Evolutionary conservation across 2,888 invertebrate genomes (phyloP).

Genomic region (Anodontia alba): DNA sequence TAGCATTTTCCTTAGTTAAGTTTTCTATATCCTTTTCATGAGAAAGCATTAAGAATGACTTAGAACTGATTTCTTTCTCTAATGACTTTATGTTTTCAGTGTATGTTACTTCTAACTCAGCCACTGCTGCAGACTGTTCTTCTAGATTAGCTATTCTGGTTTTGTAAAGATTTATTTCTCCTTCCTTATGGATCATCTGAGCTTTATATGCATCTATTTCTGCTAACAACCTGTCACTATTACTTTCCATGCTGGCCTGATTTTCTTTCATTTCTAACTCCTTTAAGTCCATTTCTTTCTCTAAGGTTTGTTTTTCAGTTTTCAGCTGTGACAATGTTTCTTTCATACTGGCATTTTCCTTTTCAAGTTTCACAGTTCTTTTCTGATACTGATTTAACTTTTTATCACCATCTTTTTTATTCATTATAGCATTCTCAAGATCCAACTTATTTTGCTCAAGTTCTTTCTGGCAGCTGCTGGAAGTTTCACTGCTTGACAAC

Average conservation of each 20-base stretch:
- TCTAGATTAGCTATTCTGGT: conserved; percentile 32
- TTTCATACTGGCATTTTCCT: background rate
- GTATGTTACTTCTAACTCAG: conserved; percentile 38
- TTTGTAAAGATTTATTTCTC: conserved; percentile 33
- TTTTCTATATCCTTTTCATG: conserved; percentile 47
- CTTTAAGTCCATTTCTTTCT: conserved; percentile 11
- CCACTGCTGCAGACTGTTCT: conserved; percentile 14
- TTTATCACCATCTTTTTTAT: background rate
- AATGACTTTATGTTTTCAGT: conserved; percentile 34
- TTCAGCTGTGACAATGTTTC: background rate
- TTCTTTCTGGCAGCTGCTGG: conserved; percentile 24
- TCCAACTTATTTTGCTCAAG: conserved; percentile 9
- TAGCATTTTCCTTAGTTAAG: conserved; percentile 30
- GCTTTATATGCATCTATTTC: conserved; percentile 30
- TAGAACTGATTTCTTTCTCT: conserved; percentile 44
- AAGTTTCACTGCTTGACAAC: conserved; percentile 8
- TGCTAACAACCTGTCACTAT: conserved; percentile 12
- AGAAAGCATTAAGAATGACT: conserved; percentile 35
- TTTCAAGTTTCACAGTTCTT: background rate
- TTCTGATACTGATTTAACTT: background rate
- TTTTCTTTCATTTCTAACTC: conserved; percentile 14
- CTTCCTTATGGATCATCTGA: conserved; percentile 29
- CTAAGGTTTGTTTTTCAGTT: conserved; percentile 21
- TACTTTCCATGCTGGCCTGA: conserved; percentile 9
- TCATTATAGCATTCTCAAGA: background rate